Evolutionary conservation across 2,888 invertebrate species (phyloP).

Genomic region (Linhomoeus sp.): DNA sequence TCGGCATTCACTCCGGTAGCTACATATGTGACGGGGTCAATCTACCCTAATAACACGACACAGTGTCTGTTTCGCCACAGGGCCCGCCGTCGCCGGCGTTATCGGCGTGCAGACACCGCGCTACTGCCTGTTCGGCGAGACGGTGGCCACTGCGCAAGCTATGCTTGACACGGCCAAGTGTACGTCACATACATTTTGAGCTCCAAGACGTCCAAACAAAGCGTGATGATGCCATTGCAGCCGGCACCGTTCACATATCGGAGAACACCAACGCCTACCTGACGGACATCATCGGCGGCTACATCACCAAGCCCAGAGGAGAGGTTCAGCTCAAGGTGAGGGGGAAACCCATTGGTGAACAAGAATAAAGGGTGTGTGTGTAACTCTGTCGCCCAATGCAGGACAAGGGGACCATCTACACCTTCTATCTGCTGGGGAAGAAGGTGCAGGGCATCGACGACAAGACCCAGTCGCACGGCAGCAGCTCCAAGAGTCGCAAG

Average conservation of each 20-base stretch:
- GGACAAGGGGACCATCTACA: neutral
- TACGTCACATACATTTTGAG: neutral
- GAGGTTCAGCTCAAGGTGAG: constrained; percentile 17
- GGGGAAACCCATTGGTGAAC: too few relatives aligned
- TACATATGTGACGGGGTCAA: too few relatives aligned
- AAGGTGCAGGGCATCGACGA: constrained; percentile 1
- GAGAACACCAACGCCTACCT: constrained; percentile 6
- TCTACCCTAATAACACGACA: too few relatives aligned
- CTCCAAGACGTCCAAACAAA: neutral
- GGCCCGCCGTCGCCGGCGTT: constrained; percentile 1
- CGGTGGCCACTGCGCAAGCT: neutral
- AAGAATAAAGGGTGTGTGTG: too few relatives aligned
- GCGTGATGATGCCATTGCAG: constrained; percentile 4
- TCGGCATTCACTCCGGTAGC: neutral
- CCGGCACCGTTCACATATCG: constrained; percentile 9
- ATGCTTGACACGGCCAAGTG: neutral
- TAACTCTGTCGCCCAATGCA: neutral
- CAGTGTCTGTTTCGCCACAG: neutral
- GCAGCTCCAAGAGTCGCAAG: too few relatives aligned
- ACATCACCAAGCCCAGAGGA: constrained; percentile 16
- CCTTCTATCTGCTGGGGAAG: neutral
- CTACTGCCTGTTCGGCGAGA: constrained; percentile 1
- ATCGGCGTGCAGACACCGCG: constrained; percentile 1
- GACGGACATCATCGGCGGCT: constrained; percentile 11
- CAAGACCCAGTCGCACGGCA: neutral